These are phyloP conservation scores for Basileuterus tristriatus DNA, from an alignment of 2,797 vertebrate genomes.

Conservation along the genomic window DNA sequence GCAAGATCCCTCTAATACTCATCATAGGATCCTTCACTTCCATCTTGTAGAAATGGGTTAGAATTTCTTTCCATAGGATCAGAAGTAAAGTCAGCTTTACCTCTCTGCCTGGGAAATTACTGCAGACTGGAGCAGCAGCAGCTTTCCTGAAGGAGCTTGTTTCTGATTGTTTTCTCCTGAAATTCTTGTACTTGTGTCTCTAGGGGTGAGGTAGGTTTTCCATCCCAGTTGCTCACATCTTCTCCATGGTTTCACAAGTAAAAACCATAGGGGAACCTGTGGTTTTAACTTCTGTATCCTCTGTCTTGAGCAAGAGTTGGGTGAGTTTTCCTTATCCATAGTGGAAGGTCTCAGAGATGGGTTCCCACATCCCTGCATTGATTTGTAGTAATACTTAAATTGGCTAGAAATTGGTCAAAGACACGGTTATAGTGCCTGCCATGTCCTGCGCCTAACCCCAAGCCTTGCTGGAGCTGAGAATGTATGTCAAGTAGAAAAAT, in stretches of 20 bases:
- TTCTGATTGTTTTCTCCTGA: background rate
- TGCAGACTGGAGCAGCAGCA: background rate
- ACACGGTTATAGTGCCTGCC: fast-evolving
- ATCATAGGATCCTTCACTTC: background rate
- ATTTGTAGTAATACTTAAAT: background rate
- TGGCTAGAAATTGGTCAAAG: background rate
- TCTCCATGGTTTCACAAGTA: background rate
- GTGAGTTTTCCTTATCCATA: background rate
- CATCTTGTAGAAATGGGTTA: background rate
- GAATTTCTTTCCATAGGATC: background rate
- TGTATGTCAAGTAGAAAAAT: background rate
- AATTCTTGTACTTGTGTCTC: background rate
- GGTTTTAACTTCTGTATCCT: background rate
- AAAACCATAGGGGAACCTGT: background rate
- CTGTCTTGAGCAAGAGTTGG: background rate
- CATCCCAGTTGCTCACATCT: background rate
- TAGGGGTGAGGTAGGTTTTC: background rate
- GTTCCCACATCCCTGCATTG: background rate
- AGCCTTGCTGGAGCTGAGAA: background rate
- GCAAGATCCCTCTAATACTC: background rate
- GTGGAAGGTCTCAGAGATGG: background rate
- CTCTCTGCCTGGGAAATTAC: background rate
- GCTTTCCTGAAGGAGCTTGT: background rate
- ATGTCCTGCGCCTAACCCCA: fast-evolving
- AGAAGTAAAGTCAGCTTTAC: background rate